A percentile compares a stretch with the other conserved stretches of the same genome.
Evolutionary conservation across 2,113 vertebrate genomes (phyloP).

Genomic region (Melanotaenia duboulayi): DNA sequence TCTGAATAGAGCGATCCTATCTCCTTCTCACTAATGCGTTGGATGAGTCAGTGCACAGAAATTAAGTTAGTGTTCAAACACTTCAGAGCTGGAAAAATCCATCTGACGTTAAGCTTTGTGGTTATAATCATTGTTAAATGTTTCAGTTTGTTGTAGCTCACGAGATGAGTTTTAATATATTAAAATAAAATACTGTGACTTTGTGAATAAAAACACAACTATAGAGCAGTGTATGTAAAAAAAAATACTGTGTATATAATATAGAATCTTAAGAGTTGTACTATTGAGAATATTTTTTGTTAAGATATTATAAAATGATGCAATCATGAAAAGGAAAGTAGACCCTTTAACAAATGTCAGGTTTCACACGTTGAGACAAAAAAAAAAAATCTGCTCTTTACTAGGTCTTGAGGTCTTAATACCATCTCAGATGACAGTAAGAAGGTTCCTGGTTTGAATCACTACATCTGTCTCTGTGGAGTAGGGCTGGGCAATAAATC

Average conservation of each 20-base stretch:
- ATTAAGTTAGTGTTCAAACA: conserved; percentile 15
- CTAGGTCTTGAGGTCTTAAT: too few relatives aligned
- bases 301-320: too few relatives aligned
- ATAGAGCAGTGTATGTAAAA: neutral
- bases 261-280: neutral
- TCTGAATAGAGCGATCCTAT: conserved; percentile 52
- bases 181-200: neutral
- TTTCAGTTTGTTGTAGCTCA: conserved; percentile 2
- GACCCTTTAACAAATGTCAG: too few relatives aligned
- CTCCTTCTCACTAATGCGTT: conserved; percentile 24
- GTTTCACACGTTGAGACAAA: too few relatives aligned
- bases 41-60: conserved; percentile 42
- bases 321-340: too few relatives aligned
- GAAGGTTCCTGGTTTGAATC: too few relatives aligned
- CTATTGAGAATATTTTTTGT: too few relatives aligned
- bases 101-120: neutral
- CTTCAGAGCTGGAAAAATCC: conserved; percentile 9
- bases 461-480: too few relatives aligned
- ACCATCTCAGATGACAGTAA: too few relatives aligned
- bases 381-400: too few relatives aligned
- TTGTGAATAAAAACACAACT: neutral
- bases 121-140: conserved; percentile 8
- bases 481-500: too few relatives aligned
- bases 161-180: neutral
- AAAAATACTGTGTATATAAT: neutral